Percentiles rank a stretch among this genome's conserved stretches.
phyloP scores from a whole-genome alignment of 2,113 vertebrate genomes.

The Hiodon tergisus region DNA sequence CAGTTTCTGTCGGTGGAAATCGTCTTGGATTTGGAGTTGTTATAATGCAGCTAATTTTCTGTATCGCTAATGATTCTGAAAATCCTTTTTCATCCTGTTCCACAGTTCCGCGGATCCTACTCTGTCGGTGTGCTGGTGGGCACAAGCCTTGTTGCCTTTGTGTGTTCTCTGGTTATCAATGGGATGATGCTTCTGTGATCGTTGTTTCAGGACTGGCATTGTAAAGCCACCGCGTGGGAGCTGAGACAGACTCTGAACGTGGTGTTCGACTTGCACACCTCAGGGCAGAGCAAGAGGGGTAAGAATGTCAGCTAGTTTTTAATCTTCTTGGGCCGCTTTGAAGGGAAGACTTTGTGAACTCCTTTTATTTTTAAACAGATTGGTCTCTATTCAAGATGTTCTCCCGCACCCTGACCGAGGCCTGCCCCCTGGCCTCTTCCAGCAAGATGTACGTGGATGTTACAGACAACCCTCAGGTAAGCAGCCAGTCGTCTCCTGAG shows the following conservation, averaged over 20 bases:
- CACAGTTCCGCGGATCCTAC: no score
- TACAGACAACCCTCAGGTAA: slow-evolving; percentile 79
- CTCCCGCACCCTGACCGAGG: slow-evolving; percentile 85
- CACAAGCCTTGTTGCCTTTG: neutral
- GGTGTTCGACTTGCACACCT: slow-evolving; percentile 84
- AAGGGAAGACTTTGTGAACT: neutral
- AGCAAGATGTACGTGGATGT: slow-evolving; percentile 89
- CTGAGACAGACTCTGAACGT: slow-evolving; percentile 88
- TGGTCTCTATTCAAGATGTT: slow-evolving; percentile 98
- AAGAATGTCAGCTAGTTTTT: slow-evolving; percentile 18
- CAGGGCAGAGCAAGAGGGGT: slow-evolving; percentile 83
- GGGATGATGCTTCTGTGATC: neutral
- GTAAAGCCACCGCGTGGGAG: slow-evolving; percentile 81
- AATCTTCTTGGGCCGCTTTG: no score
- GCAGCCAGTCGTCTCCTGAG: neutral
- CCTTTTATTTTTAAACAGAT: slow-evolving; percentile 60
- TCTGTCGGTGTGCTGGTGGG: neutral
- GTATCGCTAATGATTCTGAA: no score
- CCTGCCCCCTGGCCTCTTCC: slow-evolving; percentile 84
- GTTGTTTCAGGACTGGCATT: slow-evolving; percentile 65
- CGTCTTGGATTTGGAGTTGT: no score
- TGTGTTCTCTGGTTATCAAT: no score
- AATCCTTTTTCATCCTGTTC: no score
- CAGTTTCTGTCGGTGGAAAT: no score
- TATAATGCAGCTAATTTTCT: no score